Evolutionary conservation across 2,113 vertebrate species (phyloP).

Genomic region (Muscicapa adusta): DNA sequence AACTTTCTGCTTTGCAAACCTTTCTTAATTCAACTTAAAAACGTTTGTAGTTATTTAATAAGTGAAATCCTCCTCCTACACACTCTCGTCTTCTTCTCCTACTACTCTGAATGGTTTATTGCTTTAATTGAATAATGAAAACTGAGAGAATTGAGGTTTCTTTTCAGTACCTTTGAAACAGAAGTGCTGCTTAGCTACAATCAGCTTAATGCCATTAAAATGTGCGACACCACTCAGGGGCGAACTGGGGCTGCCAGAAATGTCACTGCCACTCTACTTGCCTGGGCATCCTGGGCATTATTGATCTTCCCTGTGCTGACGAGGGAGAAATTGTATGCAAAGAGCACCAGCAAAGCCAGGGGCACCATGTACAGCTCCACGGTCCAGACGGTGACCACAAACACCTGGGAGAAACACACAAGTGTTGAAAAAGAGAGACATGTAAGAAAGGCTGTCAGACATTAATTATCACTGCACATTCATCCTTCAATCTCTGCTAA

Average conservation of each 20-base stretch:
- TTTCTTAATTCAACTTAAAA: slow-evolving; percentile 9
- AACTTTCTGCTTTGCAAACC: not conserved
- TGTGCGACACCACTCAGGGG: not conserved
- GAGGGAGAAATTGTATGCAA: slow-evolving; percentile 87
- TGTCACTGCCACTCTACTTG: slow-evolving; percentile 61
- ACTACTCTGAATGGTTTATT: not conserved
- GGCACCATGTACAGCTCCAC: slow-evolving; percentile 96
- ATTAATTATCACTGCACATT: not conserved
- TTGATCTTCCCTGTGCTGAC: slow-evolving; percentile 72
- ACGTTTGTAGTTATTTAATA: not conserved
- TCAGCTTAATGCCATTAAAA: not conserved
- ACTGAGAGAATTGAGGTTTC: not conserved
- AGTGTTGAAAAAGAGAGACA: not conserved
- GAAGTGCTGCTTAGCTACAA: not conserved
- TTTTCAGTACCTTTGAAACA: not conserved
- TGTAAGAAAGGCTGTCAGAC: not conserved
- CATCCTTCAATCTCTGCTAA: not conserved
- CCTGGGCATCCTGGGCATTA: slow-evolving; percentile 85
- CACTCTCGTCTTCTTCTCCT: not conserved
- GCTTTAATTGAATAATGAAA: not conserved
- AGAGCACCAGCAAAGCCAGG: slow-evolving; percentile 85
- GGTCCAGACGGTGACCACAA: slow-evolving; percentile 88
- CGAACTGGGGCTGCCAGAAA: not conserved
- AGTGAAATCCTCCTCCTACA: slow-evolving; percentile 4
- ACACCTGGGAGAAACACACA: slow-evolving; percentile 77